Evolutionary conservation across 2,888 invertebrate species (phyloP), one percentile per base, ranked within the genome.

Genomic region (Glyphotaelius pellucidus): DNA sequence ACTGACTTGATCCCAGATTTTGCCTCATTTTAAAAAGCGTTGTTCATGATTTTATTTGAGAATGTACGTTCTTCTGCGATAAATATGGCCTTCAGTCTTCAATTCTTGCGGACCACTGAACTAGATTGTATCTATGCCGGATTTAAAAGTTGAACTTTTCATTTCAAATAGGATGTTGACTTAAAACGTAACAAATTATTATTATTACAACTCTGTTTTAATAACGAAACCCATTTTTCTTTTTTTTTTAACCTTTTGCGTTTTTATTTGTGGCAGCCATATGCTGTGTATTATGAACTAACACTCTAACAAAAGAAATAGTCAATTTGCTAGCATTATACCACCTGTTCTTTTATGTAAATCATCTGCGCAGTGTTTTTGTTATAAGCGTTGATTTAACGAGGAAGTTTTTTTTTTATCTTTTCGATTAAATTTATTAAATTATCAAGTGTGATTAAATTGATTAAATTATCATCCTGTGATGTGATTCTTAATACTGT

Each of bases 61-160:
- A 19, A 67, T 19, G 19, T 67, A 19, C 52, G 15, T 67, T 67
- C 25, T 52, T 52, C 14, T 15, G 7, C 1, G 19, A 67, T 67
- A 67, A 67, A 67, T 25, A 19, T 67, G 52, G 52, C 52, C 52
- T 67, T 67, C 52, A 25, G 25, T 25, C 25, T 19, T 67, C 3
- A 19, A 67, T 19, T 4, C 19, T 25, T 67, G n/a, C n/a, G 25
- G 35, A 35, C 38, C n/a, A n/a, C 15, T 85, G 38, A 5, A 25
- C 38, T 85, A 38, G 38, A 38, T 38, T 25, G 85, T 38, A 38
- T 42, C 38, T 7, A 38, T 42, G 85, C 85, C 85, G 85, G 85
- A 85, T 85, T 42, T 85, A 12, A n/a, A 67, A 67, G 85, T 35
- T 85, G 19, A 85, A 38, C 85, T 38, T 38, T 85, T 85, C 85